Conservation (phyloP, 2,113 vertebrate genomes). For the chimpanzee (Pan troglodytes) region DNA sequence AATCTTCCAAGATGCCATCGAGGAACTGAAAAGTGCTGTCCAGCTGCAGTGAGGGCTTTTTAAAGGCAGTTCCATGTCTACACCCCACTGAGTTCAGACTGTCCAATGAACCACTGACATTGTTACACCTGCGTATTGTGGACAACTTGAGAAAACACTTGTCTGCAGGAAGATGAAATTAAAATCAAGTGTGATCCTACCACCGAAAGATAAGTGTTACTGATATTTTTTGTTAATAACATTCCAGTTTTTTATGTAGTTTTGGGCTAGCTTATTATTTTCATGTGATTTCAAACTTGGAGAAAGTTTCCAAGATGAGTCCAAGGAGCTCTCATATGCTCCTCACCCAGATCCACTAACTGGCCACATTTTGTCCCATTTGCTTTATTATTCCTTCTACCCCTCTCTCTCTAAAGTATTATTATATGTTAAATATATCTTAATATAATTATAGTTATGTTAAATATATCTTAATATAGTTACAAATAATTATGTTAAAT, state of each 20-base stretch:
- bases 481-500: background rate
- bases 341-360: no score
- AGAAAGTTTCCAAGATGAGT: background rate
- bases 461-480: background rate
- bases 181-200: background rate
- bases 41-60: background rate
- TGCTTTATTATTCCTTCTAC: background rate
- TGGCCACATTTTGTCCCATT: background rate
- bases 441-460: background rate
- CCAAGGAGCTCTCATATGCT: background rate
- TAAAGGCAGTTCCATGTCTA: background rate
- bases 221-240: background rate
- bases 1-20: background rate
- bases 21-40: background rate
- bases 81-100: background rate
- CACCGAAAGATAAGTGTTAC: background rate
- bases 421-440: background rate
- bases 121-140: accelerated
- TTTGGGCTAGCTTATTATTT: background rate
- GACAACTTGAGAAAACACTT: background rate
- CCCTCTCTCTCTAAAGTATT: background rate
- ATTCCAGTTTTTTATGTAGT: background rate
- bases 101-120: background rate
- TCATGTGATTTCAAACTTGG: background rate
- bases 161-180: background rate